Conservation (phyloP, 2,797 vertebrate species). For the Otolemur crassicaudatus region DNA sequence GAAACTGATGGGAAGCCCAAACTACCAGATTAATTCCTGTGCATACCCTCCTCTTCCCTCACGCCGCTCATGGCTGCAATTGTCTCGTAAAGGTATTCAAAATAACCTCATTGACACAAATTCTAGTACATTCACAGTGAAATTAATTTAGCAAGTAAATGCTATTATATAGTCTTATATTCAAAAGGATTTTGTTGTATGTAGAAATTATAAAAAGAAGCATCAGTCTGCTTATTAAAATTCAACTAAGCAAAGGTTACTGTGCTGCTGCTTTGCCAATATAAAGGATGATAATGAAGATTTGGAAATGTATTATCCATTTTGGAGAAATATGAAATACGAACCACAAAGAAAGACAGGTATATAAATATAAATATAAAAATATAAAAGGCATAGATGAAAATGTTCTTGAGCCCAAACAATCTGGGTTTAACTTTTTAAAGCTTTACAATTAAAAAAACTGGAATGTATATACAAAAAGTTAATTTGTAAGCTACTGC, state of each 20-base stretch:
- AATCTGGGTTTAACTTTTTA: neutral
- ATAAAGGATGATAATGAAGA: neutral
- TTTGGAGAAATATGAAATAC: conserved; percentile 50
- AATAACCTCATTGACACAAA: conserved; percentile 28
- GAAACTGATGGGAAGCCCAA: neutral
- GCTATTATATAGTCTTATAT: neutral
- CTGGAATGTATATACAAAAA: neutral
- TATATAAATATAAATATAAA: no score
- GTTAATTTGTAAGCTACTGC: neutral
- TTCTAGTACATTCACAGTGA: conserved; percentile 27
- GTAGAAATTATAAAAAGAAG: neutral
- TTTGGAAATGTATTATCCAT: neutral
- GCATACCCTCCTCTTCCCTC: neutral
- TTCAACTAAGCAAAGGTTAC: conserved; percentile 45
- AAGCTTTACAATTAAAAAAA: neutral
- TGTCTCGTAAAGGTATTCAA: neutral
- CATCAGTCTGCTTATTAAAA: conserved; percentile 3
- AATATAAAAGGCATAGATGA: neutral
- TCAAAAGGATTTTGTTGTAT: neutral
- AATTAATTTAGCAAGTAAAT: conserved; percentile 54
- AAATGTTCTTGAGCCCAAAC: neutral
- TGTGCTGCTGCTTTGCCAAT: conserved; percentile 36
- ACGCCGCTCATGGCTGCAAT: neutral
- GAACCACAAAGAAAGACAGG: neutral
- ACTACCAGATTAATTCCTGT: neutral